Percentiles rank a stretch among this genome's conserved stretches.
Evolutionary conservation across 2,113 vertebrate genomes (phyloP).

Genomic region (Megaceryle torquata): DNA sequence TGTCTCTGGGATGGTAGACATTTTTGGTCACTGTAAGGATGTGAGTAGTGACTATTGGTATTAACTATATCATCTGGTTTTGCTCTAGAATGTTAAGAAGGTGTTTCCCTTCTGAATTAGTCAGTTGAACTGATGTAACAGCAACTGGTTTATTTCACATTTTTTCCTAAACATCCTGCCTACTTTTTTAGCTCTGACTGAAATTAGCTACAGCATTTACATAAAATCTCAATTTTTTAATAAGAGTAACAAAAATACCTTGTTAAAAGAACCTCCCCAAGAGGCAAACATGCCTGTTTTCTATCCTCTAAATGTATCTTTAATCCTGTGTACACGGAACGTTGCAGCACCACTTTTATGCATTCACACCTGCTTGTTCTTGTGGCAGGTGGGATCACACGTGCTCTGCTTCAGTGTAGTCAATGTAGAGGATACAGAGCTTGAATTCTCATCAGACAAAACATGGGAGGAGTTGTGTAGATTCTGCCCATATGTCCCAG

Average conservation of each 20-base stretch:
- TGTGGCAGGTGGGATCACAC: background rate
- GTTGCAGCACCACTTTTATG: background rate
- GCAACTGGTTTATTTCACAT: background rate
- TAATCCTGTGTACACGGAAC: background rate
- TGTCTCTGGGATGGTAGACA: background rate
- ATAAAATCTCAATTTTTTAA: background rate
- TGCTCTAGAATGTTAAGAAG: background rate
- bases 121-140: background rate
- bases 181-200: background rate
- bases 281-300: background rate
- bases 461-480: background rate
- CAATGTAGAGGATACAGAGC: background rate
- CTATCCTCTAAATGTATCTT: background rate
- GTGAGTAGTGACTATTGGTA: background rate
- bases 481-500: background rate
- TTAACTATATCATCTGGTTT: background rate
- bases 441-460: background rate
- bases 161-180: background rate
- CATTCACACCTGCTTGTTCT: background rate
- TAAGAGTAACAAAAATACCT: background rate
- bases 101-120: background rate
- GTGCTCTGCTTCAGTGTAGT: background rate
- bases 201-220: background rate
- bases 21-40: background rate
- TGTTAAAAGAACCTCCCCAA: background rate